Percentiles rank a stretch among this genome's conserved stretches.
These are phyloP conservation scores for Eciton burchellii DNA, from an alignment of 1,140 invertebrate species.

Conservation along the genomic window DNA sequence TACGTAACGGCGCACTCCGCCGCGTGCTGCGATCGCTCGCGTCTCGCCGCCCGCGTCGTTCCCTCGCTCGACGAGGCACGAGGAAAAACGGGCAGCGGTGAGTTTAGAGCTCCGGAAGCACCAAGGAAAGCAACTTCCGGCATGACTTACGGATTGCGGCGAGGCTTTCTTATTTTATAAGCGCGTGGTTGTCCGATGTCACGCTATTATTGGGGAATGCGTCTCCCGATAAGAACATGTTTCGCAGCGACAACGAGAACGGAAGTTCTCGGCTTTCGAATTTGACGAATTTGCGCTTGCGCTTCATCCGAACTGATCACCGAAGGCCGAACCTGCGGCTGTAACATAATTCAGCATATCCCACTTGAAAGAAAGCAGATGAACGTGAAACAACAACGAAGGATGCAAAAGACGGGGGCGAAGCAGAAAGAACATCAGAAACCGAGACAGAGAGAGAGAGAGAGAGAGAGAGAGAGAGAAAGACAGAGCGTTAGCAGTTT, in stretches of 20 bases:
- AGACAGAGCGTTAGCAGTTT: slow-evolving; percentile 17
- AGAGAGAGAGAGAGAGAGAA: background rate
- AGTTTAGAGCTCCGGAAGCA: slow-evolving; percentile 16
- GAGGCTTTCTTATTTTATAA: background rate
- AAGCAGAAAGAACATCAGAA: no score
- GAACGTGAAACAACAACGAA: background rate
- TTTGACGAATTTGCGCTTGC: no score
- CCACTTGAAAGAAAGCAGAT: background rate
- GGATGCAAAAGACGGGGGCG: background rate
- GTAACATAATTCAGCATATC: background rate
- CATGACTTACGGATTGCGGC: background rate
- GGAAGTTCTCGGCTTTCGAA: no score
- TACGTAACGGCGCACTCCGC: slow-evolving; percentile 42
- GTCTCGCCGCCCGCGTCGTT: background rate
- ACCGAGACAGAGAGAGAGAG: background rate
- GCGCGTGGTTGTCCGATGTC: background rate
- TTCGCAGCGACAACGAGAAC: background rate
- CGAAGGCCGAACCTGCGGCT: no score
- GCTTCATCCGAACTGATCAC: no score
- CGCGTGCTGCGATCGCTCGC: slow-evolving; percentile 7
- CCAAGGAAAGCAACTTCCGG: slow-evolving; percentile 38
- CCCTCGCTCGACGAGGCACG: slow-evolving; percentile 19
- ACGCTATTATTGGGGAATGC: background rate
- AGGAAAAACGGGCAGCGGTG: slow-evolving; percentile 38
- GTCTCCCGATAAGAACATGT: background rate